A percentile compares a stretch with the other conserved stretches of the same genome.
Evolutionary conservation across 2,888 invertebrate species (phyloP).

Genomic region (Mallateleia sp.): DNA sequence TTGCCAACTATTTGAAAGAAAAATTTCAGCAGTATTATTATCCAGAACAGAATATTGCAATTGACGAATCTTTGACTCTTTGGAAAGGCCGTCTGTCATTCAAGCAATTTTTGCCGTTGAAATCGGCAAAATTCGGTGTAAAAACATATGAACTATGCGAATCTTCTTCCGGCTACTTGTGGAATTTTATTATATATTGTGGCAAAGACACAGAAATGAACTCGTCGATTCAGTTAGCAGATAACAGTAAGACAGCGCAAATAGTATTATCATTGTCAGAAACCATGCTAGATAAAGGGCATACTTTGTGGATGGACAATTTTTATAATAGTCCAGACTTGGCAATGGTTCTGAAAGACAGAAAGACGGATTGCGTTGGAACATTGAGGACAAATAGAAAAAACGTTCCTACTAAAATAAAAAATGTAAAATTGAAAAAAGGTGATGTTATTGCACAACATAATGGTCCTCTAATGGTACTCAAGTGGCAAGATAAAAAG

Average conservation of each 20-base stretch:
- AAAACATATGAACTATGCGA: slow-evolving; percentile 48
- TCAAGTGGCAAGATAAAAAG: slow-evolving; percentile 63
- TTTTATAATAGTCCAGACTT: slow-evolving; percentile 53
- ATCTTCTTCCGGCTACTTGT: slow-evolving; percentile 41
- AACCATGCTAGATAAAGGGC: slow-evolving; percentile 53
- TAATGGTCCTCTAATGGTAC: slow-evolving; percentile 38
- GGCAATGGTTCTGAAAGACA: slow-evolving; percentile 43
- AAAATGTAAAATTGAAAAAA: slow-evolving; percentile 50
- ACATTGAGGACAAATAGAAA: slow-evolving; percentile 42
- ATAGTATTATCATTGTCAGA: slow-evolving; percentile 42
- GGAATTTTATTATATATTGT: slow-evolving; percentile 40
- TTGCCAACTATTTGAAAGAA: slow-evolving; percentile 8
- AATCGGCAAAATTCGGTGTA: slow-evolving; percentile 24
- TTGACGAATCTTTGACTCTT: slow-evolving; percentile 40
- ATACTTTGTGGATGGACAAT: slow-evolving; percentile 54
- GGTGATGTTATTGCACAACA: slow-evolving; percentile 41
- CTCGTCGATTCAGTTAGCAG: slow-evolving; percentile 25
- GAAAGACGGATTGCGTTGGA: slow-evolving; percentile 44
- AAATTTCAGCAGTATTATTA: slow-evolving; percentile 27
- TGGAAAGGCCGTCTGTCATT: slow-evolving; percentile 29
- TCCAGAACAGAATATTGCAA: slow-evolving; percentile 33
- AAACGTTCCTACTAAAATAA: slow-evolving; percentile 35
- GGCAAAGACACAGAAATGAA: slow-evolving; percentile 41
- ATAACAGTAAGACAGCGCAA: slow-evolving; percentile 35
- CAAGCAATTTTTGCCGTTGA: slow-evolving; percentile 30